phyloP scores from a whole-genome alignment of 2,888 invertebrate genomes.

The Stenotaenia linearis region DNA sequence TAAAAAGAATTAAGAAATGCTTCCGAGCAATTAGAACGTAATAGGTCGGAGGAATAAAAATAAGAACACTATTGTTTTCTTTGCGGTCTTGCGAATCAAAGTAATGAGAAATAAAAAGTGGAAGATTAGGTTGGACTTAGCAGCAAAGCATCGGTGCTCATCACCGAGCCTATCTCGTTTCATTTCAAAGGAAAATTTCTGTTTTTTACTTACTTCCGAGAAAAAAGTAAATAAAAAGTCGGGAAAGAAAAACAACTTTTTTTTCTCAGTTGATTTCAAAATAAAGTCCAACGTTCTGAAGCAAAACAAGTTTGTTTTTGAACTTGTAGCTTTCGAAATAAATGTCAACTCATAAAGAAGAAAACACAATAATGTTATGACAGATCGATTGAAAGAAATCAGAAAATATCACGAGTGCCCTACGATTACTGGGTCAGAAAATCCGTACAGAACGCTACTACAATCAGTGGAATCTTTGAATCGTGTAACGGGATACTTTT shows the following conservation, averaged over 20 bases:
- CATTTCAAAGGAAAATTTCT: not conserved
- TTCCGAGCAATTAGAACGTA: slow-evolving; percentile 1
- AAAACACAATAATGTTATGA: not conserved
- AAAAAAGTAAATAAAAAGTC: not conserved
- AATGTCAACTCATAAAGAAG: not conserved
- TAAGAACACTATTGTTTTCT: not conserved
- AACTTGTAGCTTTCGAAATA: not conserved
- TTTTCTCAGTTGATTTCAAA: not conserved
- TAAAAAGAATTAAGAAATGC: not conserved
- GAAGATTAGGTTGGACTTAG: not conserved
- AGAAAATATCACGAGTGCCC: not conserved
- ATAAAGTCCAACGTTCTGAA: not conserved
- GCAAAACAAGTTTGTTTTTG: slow-evolving; percentile 1
- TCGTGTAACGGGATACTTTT: not conserved
- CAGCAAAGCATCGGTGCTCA: not conserved
- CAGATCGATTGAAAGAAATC: too few species aligned
- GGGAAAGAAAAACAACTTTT: not conserved
- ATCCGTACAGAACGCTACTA: not conserved
- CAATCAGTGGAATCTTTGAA: not conserved
- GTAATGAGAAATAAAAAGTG: not conserved
- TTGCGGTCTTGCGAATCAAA: not conserved
- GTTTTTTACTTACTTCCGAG: not conserved
- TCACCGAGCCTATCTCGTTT: not conserved
- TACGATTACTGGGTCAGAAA: not conserved
- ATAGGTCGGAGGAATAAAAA: not conserved